Conservation (phyloP, 2,797 vertebrate species). For the Euthynnus affinis region DNA sequence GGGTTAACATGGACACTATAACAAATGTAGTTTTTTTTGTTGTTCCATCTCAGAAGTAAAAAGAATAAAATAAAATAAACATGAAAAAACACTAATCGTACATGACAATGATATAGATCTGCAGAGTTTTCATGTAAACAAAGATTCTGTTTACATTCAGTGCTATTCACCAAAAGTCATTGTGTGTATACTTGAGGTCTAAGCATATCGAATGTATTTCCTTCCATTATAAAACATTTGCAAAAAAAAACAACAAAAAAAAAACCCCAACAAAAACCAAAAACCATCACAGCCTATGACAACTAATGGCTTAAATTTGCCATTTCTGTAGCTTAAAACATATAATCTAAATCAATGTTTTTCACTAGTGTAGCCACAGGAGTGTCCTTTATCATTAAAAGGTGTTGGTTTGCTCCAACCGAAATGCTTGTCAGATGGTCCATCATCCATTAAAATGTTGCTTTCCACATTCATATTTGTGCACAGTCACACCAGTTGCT, state of each 20-base stretch:
- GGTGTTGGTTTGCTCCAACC: no score
- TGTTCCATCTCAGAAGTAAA: not conserved
- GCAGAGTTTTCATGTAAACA: not conserved
- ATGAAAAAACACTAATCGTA: not conserved
- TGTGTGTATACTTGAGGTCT: not conserved
- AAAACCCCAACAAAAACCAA: no score
- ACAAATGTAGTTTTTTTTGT: not conserved
- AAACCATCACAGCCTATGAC: not conserved
- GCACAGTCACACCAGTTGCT: no score
- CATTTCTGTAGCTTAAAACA: not conserved
- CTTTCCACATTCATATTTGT: not conserved
- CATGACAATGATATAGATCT: not conserved
- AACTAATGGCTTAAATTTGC: not conserved
- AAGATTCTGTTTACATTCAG: not conserved
- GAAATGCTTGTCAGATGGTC: no score
- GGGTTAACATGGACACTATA: slow-evolving; percentile 6
- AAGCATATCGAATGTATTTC: not conserved
- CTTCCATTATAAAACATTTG: not conserved
- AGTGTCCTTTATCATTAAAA: not conserved
- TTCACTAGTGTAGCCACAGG: not conserved
- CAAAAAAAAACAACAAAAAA: no score
- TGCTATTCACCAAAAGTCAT: not conserved
- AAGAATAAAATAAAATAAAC: not conserved
- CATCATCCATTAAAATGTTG: not conserved
- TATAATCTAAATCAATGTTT: not conserved